Evolutionary conservation across 2,113 vertebrate genomes (phyloP).

Genomic region (Mus pahari): DNA sequence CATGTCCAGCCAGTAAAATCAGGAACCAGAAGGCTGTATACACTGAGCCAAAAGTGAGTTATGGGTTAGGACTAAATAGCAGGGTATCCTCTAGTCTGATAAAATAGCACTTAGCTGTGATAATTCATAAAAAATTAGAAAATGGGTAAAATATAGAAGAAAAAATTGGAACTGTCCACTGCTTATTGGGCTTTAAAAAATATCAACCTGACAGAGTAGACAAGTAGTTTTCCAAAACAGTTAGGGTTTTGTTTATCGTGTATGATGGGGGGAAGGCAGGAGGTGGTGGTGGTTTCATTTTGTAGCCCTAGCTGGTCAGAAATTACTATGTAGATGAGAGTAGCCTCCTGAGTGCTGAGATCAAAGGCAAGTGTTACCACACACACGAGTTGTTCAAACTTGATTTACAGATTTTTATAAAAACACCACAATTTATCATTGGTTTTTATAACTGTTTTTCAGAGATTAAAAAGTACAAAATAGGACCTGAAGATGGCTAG

Average conservation of each 20-base stretch:
- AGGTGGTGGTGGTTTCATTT: background rate
- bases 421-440: conserved; percentile 8
- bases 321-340: background rate
- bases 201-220: background rate
- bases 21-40: background rate
- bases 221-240: background rate
- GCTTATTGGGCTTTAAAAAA: conserved; percentile 39
- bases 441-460: conserved; percentile 48
- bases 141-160: background rate
- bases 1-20: background rate
- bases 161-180: background rate
- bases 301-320: background rate
- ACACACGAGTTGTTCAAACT: background rate
- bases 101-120: background rate
- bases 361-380: background rate
- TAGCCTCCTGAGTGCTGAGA: background rate
- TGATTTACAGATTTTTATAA: background rate
- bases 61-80: background rate
- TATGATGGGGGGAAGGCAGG: background rate
- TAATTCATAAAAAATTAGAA: background rate
- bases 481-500: background rate
- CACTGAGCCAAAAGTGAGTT: background rate
- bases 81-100: background rate
- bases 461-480: background rate
- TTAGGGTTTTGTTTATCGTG: background rate